Conservation (phyloP, 2,888 invertebrate genomes). For the Drosophila kambysellisi region DNA sequence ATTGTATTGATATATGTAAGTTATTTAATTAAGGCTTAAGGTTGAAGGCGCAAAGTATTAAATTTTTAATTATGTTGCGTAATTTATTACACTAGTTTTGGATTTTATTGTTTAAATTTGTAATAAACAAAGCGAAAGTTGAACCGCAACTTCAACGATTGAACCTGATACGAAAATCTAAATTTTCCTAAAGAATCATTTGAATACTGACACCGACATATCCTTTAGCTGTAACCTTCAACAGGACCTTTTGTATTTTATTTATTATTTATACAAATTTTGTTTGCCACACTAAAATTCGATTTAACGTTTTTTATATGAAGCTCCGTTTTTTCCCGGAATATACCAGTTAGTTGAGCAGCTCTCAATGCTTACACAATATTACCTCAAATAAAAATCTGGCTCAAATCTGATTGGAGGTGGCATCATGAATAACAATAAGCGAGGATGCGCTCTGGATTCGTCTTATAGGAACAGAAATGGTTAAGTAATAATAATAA, state of each 20-base stretch:
- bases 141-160: neutral
- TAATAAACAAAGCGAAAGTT: no score
- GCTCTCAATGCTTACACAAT: neutral
- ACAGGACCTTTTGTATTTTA: neutral
- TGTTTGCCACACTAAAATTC: neutral
- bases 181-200: neutral
- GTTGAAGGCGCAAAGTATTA: neutral
- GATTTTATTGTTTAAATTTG: neutral
- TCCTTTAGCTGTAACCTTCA: neutral
- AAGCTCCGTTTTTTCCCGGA: neutral
- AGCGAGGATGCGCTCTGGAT: constrained; percentile 35
- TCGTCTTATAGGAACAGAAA: constrained; percentile 1
- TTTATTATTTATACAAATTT: neutral
- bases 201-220: neutral
- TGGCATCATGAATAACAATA: constrained; percentile 73
- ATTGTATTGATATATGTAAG: neutral
- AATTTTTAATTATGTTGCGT: neutral
- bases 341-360: neutral
- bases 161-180: neutral
- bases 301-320: neutral
- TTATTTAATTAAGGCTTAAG: neutral
- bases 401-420: constrained; percentile 56
- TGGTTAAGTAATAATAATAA: constrained; percentile 43
- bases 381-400: constrained; percentile 50
- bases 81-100: neutral